Evolutionary conservation across 2,888 invertebrate species (phyloP).

Genomic region (Hydrotaea cyrtoneurina): DNA sequence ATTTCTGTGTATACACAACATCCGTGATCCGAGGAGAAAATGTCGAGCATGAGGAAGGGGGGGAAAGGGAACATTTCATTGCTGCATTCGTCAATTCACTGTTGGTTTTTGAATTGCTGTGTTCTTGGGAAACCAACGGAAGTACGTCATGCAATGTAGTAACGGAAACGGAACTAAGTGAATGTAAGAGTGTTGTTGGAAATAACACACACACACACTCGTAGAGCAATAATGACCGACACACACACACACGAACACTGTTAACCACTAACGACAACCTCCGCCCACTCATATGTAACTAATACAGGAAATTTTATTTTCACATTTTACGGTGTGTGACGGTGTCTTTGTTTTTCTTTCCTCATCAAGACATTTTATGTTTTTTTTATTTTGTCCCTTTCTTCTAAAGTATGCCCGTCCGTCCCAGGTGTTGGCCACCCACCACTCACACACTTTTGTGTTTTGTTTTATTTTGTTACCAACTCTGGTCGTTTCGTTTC

Average conservation of each 20-base stretch:
- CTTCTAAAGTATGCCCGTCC: background rate
- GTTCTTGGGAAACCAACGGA: constrained; percentile 33
- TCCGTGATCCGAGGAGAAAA: background rate
- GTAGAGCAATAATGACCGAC: background rate
- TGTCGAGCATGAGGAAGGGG: background rate
- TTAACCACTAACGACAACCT: background rate
- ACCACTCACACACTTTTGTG: constrained; percentile 22
- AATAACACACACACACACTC: background rate
- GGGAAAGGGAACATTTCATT: background rate
- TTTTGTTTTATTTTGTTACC: background rate
- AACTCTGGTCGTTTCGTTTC: constrained; percentile 40
- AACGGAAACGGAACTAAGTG: constrained; percentile 64
- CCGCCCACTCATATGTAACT: constrained; percentile 53
- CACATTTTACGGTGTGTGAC: constrained; percentile 24
- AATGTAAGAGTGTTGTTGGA: constrained; percentile 6
- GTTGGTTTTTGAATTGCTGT: background rate
- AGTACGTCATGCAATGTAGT: constrained; percentile 50
- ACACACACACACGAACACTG: background rate
- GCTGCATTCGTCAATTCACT: background rate
- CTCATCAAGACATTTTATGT: constrained; percentile 13
- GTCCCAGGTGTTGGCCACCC: background rate
- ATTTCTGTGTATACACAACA: background rate
- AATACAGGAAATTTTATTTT: constrained; percentile 54
- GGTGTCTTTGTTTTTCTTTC: constrained; percentile 19
- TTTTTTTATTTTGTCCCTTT: too few species aligned